Conservation (phyloP, 2,113 vertebrate genomes). For the Hucho hucho region DNA sequence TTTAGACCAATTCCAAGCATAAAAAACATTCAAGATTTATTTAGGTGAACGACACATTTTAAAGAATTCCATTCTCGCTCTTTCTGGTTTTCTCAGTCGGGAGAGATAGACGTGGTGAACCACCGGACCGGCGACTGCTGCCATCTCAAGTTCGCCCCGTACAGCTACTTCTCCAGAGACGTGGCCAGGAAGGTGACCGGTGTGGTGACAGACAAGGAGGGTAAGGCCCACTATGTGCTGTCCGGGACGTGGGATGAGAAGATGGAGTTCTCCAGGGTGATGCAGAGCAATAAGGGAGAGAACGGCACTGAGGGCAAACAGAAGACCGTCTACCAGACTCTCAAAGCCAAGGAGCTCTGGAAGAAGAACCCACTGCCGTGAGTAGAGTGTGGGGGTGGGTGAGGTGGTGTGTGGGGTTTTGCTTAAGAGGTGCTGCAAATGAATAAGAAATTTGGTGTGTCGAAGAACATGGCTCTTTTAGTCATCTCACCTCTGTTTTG, state of each 20-base stretch:
- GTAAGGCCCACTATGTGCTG: constrained; percentile 88
- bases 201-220: constrained; percentile 86
- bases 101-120: constrained; percentile 94
- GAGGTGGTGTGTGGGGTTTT: background rate
- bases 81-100: constrained; percentile 76
- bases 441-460: too few species aligned
- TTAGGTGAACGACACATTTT: too few species aligned
- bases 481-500: background rate
- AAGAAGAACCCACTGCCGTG: constrained; percentile 89
- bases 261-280: constrained; percentile 91
- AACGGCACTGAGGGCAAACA: constrained; percentile 84
- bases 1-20: too few species aligned
- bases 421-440: too few species aligned
- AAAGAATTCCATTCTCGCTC: background rate
- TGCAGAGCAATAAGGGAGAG: constrained; percentile 69
- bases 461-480: background rate
- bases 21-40: too few species aligned
- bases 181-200: constrained; percentile 95
- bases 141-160: constrained; percentile 94
- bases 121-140: constrained; percentile 93
- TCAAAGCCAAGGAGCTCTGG: constrained; percentile 88
- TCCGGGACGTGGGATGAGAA: constrained; percentile 97
- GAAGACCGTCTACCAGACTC: constrained; percentile 79
- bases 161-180: constrained; percentile 96
- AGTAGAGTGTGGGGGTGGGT: constrained; percentile 57